These are phyloP conservation scores for Epinotia nisella DNA, from an alignment of 2,888 invertebrate genomes.

Conservation along the genomic window DNA sequence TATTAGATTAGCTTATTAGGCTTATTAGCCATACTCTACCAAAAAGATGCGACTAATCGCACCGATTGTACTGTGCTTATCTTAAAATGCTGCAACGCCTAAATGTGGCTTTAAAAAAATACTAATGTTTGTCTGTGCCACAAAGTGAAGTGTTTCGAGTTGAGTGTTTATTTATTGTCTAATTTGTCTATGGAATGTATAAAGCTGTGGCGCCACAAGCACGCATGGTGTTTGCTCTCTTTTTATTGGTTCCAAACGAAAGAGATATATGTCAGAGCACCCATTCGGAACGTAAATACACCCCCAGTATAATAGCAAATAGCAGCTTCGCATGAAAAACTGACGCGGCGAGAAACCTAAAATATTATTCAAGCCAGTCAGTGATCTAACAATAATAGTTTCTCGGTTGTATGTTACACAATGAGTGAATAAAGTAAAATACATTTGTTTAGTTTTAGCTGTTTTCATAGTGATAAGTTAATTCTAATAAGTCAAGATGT, in stretches of 20 bases:
- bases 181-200: constrained; percentile 5
- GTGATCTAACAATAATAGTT: constrained; percentile 26
- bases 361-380: constrained; percentile 12
- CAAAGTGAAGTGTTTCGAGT: no score
- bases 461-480: constrained; percentile 23
- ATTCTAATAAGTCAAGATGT: constrained; percentile 54
- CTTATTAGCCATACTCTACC: no score
- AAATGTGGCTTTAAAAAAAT: background rate
- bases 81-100: no score
- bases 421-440: constrained; percentile 27
- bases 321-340: constrained; percentile 14
- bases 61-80: no score
- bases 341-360: constrained; percentile 22
- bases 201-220: constrained; percentile 1
- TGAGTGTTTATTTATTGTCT: no score
- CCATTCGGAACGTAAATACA: background rate
- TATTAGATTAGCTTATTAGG: no score
- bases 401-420: background rate
- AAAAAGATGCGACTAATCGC: no score
- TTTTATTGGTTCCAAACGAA: background rate
- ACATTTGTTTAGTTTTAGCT: background rate
- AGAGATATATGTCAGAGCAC: background rate
- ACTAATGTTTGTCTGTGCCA: background rate
- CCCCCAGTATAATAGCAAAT: background rate
- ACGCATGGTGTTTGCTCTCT: background rate